Conservation (phyloP, 2,113 vertebrate species). For the Notechis scutatus region DNA sequence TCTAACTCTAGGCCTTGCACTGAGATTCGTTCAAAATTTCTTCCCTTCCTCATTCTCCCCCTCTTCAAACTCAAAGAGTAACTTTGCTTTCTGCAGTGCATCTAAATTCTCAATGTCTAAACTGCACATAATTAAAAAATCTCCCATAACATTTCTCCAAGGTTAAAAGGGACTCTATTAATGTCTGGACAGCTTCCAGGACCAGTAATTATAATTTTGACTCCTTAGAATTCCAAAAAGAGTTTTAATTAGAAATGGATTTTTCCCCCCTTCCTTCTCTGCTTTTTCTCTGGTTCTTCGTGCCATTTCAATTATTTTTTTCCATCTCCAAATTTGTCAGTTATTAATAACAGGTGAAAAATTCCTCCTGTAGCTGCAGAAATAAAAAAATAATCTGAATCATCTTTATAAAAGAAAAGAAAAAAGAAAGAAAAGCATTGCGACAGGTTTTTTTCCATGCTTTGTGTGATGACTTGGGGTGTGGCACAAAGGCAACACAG, state of each 20-base stretch:
- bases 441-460: neutral
- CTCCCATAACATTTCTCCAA: neutral
- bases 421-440: fast-evolving
- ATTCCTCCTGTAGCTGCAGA: neutral
- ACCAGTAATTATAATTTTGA: neutral
- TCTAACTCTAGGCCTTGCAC: neutral
- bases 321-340: neutral
- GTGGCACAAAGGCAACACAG: too few species aligned
- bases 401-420: fast-evolving
- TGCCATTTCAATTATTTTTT: neutral
- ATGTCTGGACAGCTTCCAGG: neutral
- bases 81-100: neutral
- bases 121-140: slow-evolving; percentile 1
- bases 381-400: neutral
- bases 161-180: neutral
- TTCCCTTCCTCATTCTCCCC: too few species aligned
- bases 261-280: neutral
- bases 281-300: neutral
- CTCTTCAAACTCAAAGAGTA: neutral
- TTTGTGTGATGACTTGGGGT: neutral
- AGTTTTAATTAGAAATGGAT: fast-evolving
- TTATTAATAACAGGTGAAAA: slow-evolving; percentile 13
- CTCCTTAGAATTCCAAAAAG: neutral
- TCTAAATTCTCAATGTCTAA: neutral
- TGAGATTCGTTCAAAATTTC: neutral